Evolutionary conservation across 2,888 invertebrate species (phyloP).

Genomic region (Scaptodrosophila latifasciaeformis): DNA sequence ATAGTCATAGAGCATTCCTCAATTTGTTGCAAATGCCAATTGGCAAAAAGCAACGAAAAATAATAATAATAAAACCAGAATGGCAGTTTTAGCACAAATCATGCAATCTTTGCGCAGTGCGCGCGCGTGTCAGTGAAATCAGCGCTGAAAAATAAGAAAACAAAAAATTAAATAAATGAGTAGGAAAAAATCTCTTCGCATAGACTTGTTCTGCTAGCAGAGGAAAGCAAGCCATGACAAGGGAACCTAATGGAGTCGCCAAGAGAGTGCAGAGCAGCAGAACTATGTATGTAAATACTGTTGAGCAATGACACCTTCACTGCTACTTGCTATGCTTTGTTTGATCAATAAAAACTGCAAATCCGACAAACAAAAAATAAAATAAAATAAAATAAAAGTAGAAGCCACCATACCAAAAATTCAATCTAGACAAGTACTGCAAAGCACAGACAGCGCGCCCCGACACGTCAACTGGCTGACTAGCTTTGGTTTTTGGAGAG

Average conservation of each 20-base stretch:
- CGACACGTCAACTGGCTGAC: constrained; percentile 31
- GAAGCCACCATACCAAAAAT: constrained; percentile 48
- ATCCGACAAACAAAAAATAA: constrained; percentile 29
- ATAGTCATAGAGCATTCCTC: too few relatives aligned
- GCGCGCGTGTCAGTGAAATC: constrained; percentile 25
- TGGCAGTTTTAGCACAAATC: constrained; percentile 63
- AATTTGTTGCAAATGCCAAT: constrained; percentile 23
- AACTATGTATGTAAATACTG: constrained; percentile 4
- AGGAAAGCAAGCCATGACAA: too few relatives aligned
- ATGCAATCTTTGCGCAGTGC: constrained; percentile 63
- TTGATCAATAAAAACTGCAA: constrained; percentile 72
- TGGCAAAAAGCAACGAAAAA: constrained; percentile 40
- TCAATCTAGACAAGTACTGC: constrained; percentile 69
- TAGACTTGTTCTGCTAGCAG: background rate
- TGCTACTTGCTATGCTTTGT: constrained; percentile 67
- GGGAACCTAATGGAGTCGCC: too few relatives aligned
- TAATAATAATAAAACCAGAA: constrained; percentile 51
- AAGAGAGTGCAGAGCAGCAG: too few relatives aligned
- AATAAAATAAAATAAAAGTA: constrained; percentile 14
- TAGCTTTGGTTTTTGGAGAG: background rate
- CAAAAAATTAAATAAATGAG: background rate
- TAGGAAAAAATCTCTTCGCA: background rate
- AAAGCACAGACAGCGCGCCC: constrained; percentile 46
- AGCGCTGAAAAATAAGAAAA: background rate
- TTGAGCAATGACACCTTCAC: constrained; percentile 62